Conservation (phyloP, 2,888 invertebrate species). For the Drosophila austrosaltans region DNA sequence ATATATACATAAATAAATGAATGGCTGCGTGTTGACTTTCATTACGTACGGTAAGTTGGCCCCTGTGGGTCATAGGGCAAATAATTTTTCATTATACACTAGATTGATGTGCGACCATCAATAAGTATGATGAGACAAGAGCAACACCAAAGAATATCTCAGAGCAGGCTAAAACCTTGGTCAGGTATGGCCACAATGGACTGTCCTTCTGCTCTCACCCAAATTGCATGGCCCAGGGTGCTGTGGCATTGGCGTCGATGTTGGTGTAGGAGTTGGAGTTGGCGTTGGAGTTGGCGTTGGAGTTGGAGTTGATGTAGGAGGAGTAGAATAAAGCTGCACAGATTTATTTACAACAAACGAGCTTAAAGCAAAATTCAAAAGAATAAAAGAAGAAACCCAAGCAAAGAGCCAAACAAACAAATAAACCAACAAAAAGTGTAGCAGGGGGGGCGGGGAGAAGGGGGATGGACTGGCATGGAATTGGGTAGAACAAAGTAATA, state of each 20-base stretch:
- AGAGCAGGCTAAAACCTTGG: conserved; percentile 9
- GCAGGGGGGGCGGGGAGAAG: not conserved
- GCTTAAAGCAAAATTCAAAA: conserved; percentile 71
- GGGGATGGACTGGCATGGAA: not conserved
- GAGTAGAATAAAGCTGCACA: conserved; percentile 52
- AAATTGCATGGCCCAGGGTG: not conserved
- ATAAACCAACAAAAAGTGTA: conserved; percentile 35
- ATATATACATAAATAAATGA: conserved; percentile 29
- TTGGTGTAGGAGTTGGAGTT: not conserved
- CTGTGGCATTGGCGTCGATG: not conserved
- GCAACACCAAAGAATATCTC: conserved; percentile 22
- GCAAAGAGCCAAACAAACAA: conserved; percentile 36
- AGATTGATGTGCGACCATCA: conserved; percentile 66
- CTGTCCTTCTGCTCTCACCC: too few species aligned
- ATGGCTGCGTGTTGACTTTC: conserved; percentile 57
- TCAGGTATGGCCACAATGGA: not conserved
- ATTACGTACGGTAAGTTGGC: conserved; percentile 41
- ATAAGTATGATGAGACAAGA: conserved; percentile 29
- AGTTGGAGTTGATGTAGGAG: conserved; percentile 9
- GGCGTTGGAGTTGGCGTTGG: not conserved
- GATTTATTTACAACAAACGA: conserved; percentile 74
- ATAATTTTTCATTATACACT: conserved; percentile 64
- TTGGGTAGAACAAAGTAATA: conserved; percentile 46
- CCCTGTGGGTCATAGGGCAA: conserved; percentile 39
- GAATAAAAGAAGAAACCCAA: conserved; percentile 58